Evolutionary conservation across 2,113 vertebrate genomes (phyloP).

Genomic region (Peucedramus taeniatus): DNA sequence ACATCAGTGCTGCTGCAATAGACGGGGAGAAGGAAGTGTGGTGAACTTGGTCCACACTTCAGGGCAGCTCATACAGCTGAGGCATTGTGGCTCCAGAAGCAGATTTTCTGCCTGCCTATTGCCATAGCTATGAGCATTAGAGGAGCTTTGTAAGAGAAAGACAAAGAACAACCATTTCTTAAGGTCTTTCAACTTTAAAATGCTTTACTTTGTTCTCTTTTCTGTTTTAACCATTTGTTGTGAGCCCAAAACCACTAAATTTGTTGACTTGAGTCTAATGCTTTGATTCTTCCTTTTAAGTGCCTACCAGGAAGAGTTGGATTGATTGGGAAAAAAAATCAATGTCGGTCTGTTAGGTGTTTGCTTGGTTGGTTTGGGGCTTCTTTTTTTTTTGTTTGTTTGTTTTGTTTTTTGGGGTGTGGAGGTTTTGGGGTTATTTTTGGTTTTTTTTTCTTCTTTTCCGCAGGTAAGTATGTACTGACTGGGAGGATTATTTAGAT

Average conservation of each 20-base stretch:
- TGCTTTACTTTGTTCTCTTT: neutral
- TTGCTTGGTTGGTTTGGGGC: neutral
- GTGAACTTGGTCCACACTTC: neutral
- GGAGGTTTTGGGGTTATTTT: neutral
- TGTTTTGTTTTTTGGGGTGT: fast-evolving
- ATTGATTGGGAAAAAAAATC: neutral
- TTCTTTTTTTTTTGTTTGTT: neutral
- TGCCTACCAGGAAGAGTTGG: neutral
- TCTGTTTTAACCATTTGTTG: neutral
- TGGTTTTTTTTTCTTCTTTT: neutral
- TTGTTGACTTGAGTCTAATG: neutral
- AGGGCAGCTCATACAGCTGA: neutral
- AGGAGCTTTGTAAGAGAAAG: neutral
- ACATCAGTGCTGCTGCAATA: neutral
- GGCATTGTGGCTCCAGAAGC: neutral
- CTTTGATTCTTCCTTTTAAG: neutral
- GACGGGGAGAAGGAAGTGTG: neutral
- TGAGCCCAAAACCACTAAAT: neutral
- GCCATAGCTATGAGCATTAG: neutral
- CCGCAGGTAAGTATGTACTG: neutral
- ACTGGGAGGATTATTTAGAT: neutral
- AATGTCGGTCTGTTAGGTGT: neutral
- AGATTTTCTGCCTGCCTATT: neutral
- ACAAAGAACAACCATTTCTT: neutral
- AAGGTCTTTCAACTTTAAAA: neutral